phyloP scores from a whole-genome alignment of 2,113 vertebrate genomes.

The Alligator mississippiensis region DNA sequence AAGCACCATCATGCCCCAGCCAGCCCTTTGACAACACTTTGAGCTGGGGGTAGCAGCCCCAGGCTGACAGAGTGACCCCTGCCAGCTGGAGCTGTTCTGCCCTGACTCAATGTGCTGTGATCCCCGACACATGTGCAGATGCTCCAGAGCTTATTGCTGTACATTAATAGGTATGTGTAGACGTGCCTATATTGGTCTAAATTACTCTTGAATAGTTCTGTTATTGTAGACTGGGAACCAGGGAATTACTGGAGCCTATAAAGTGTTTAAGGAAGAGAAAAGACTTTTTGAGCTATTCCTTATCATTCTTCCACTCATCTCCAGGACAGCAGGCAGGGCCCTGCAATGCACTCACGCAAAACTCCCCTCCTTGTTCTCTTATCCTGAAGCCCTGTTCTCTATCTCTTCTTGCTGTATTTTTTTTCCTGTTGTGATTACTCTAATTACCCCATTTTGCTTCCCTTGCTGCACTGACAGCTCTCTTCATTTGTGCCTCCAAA shows the following conservation, averaged over 20 bases:
- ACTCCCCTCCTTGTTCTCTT: constrained; percentile 6
- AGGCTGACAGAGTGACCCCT: too few species aligned
- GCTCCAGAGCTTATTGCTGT: too few species aligned
- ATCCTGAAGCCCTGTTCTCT: not conserved
- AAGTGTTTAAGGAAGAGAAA: constrained; percentile 14
- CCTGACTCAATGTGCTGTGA: too few species aligned
- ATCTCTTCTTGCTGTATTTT: not conserved
- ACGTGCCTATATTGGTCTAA: not conserved
- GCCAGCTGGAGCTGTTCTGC: too few species aligned
- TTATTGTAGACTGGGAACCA: not conserved
- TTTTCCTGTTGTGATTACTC: not conserved
- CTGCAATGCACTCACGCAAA: constrained; percentile 12
- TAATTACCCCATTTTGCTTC: not conserved
- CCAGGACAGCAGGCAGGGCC: not conserved
- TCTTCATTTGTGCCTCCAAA: not conserved
- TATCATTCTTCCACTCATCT: constrained; percentile 25
- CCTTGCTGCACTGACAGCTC: not conserved
- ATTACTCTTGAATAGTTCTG: not conserved
- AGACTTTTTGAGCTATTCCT: constrained; percentile 30
- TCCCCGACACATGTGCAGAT: too few species aligned
- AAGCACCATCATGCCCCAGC: too few species aligned
- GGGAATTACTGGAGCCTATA: not conserved
- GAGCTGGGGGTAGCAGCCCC: too few species aligned
- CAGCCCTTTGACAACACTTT: too few species aligned
- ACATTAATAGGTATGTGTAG: too few species aligned